phyloP scores from a whole-genome alignment of 2,888 invertebrate species.

The Mayetiola destructor region DNA sequence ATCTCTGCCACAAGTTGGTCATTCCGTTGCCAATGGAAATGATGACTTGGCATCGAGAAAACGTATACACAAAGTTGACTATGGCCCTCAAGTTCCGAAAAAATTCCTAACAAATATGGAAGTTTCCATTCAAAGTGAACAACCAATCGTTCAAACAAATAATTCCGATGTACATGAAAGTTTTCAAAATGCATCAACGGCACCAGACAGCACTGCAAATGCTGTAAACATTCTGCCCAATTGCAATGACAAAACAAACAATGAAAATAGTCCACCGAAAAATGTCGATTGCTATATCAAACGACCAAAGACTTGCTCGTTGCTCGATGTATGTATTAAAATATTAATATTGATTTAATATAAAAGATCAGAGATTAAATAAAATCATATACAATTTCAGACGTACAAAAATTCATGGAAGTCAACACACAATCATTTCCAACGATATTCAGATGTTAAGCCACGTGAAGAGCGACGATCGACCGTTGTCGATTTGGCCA shows the following conservation, averaged over 20 bases:
- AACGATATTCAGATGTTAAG: conserved; percentile 66
- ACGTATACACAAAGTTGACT: conserved; percentile 59
- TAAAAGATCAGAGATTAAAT: not conserved
- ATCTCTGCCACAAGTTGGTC: conserved; percentile 16
- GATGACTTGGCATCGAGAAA: conserved; percentile 59
- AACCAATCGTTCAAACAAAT: not conserved
- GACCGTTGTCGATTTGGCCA: conserved; percentile 75
- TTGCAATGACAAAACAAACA: too few species aligned
- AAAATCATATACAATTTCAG: conserved; percentile 29
- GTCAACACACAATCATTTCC: conserved; percentile 58
- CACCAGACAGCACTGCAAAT: not conserved
- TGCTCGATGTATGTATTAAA: conserved; percentile 27
- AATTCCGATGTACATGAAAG: not conserved
- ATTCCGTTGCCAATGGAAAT: conserved; percentile 25
- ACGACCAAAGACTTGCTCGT: conserved; percentile 30
- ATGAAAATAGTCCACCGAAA: conserved; percentile 10
- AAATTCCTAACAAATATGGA: not conserved
- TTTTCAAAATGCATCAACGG: not conserved
- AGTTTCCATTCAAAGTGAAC: not conserved
- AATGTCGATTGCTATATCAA: conserved; percentile 30
- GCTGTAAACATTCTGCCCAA: too few species aligned
- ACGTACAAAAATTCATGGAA: conserved; percentile 56
- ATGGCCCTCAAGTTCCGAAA: not conserved
- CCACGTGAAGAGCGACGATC: conserved; percentile 76
- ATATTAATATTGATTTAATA: not conserved